phyloP scores from a whole-genome alignment of 2,113 vertebrate genomes.

The Sterrhoptilus dennistouni region DNA sequence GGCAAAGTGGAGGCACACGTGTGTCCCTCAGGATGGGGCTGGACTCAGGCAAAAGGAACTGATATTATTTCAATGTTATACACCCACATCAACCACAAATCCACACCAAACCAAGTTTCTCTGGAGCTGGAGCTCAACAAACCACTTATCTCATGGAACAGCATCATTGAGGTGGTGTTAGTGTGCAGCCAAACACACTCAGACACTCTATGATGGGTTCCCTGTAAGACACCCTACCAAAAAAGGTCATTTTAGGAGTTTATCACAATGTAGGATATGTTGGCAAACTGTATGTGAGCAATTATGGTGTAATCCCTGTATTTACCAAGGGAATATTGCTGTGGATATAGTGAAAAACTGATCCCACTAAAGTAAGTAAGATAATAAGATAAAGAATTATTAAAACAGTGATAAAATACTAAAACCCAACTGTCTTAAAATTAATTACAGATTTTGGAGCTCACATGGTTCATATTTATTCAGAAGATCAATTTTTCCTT shows the following conservation, averaged over 20 bases:
- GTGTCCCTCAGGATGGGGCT: too few relatives aligned
- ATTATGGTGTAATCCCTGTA: not conserved
- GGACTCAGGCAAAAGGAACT: not conserved
- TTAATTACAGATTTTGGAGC: not conserved
- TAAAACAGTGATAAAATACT: not conserved
- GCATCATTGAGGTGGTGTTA: not conserved
- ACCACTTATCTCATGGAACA: not conserved
- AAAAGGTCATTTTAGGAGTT: not conserved
- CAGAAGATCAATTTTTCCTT: not conserved
- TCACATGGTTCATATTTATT: fast-evolving
- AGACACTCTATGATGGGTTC: not conserved
- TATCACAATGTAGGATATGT: not conserved
- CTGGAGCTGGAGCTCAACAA: not conserved
- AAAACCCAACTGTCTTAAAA: not conserved
- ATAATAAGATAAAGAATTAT: not conserved
- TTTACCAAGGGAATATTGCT: not conserved
- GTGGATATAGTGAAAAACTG: not conserved
- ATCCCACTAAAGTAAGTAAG: not conserved
- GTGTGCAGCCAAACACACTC: not conserved
- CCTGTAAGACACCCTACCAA: too few relatives aligned
- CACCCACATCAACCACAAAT: not conserved
- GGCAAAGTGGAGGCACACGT: not conserved
- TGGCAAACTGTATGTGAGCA: not conserved
- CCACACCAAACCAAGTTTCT: not conserved
- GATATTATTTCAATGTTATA: not conserved